These are phyloP conservation scores for Margarornis squamiger DNA, from an alignment of 2,797 vertebrate species.

Conservation along the genomic window DNA sequence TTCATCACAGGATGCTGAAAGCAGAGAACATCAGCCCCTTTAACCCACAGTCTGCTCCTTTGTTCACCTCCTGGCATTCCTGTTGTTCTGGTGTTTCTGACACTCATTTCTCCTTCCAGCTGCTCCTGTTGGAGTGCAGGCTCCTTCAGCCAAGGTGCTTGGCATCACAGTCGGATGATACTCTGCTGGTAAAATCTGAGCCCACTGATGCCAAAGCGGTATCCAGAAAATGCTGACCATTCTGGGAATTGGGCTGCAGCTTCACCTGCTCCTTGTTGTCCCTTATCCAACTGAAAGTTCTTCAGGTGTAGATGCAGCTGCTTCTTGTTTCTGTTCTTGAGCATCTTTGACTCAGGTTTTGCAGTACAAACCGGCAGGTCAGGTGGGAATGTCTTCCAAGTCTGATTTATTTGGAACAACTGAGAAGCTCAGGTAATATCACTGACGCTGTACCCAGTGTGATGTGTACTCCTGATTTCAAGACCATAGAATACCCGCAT, in stretches of 20 bases:
- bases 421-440: neutral
- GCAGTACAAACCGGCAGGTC: neutral
- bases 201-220: neutral
- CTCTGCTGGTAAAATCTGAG: neutral
- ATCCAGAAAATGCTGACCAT: neutral
- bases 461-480: neutral
- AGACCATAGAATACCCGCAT: fast-evolving
- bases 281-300: neutral
- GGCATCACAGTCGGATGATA: fast-evolving
- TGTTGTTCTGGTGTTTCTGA: neutral
- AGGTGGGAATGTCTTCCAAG: neutral
- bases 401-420: neutral
- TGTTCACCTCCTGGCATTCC: neutral
- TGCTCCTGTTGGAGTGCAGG: neutral
- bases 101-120: neutral
- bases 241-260: neutral
- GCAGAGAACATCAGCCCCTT: neutral
- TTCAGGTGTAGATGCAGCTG: neutral
- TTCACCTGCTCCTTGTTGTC: neutral
- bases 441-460: neutral
- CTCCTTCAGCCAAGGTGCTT: neutral
- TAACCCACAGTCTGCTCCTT: neutral
- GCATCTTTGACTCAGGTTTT: neutral
- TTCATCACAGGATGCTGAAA: neutral
- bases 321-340: neutral